Evolutionary conservation across 53 echinoderm and acorn worm genomes (phyloP), one percentile per base, ranked within the genome.

Genomic region (Temnopleurus reevesii): DNA sequence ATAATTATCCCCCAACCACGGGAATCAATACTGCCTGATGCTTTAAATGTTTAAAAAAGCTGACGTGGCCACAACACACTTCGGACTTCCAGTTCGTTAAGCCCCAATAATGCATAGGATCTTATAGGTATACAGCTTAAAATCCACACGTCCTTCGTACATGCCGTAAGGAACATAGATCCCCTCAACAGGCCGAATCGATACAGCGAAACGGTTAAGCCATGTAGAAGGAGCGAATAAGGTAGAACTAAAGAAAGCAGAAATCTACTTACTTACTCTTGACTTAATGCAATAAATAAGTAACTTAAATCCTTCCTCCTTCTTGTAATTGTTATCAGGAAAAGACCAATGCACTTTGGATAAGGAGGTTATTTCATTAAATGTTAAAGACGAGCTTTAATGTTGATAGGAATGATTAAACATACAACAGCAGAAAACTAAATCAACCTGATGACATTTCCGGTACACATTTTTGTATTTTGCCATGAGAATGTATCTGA

Each of bases 261-360:
- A 59, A 61, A 85, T 85, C 61, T 58, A 85, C 35, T 85, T 85
- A 85, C 38, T 61, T 44, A 29, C 85, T 44, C 85, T 85, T 85
- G 41, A 60, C 60, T 85, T 44, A 60, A 43, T 46, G 13, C 43
- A 59, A 25, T 60, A 60, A 85, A 85, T 43, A 55, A 81, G 81
- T 81, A 30, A 82, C 82, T 82, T 82, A 82, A 53, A 6, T 19
- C 29, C 27, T 24, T 21, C 81, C 23, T 53, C 81, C 81, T 30
- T 54, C 55, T 13, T 47, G 34, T 47, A 8, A 77, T 33, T 31
- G 54, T 77, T 47, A 77, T 15, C 47, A 31, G 4, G 55, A 71
- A 82, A n/a, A 82, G 82, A 55, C 53, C 56, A 55, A 5, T 82
- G 82, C 38, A 53, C 82, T 82, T 82, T 59, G 12, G 13, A 59